phyloP scores from a whole-genome alignment of 2,113 vertebrate species.

The Calonectris borealis region DNA sequence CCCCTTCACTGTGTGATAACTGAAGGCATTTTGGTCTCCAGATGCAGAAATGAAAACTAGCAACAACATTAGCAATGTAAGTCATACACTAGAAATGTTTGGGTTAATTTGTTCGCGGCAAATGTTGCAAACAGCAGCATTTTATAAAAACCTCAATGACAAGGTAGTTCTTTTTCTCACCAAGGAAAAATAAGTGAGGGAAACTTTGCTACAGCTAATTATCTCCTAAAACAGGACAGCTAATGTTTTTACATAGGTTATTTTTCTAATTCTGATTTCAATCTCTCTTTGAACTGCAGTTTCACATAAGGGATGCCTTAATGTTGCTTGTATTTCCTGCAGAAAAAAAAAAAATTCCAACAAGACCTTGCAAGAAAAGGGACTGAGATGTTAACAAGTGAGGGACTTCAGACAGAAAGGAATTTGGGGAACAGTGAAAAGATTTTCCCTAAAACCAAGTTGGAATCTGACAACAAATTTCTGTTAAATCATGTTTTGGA shows the following conservation, averaged over 20 bases:
- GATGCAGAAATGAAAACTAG: background rate
- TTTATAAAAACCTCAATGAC: slow-evolving; percentile 29
- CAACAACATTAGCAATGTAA: background rate
- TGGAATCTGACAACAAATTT: background rate
- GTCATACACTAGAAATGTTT: background rate
- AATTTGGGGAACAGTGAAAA: background rate
- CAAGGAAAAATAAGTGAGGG: background rate
- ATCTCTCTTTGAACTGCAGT: background rate
- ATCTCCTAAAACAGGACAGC: slow-evolving; percentile 20
- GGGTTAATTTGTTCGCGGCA: background rate
- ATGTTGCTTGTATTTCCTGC: background rate
- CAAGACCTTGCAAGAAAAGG: background rate
- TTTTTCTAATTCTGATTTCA: background rate
- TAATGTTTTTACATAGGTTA: background rate
- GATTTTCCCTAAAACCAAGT: background rate
- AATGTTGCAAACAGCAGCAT: slow-evolving; percentile 33
- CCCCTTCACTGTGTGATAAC: background rate
- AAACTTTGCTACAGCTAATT: slow-evolving; percentile 20
- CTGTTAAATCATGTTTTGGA: background rate
- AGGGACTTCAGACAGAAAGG: background rate
- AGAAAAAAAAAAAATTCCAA: background rate
- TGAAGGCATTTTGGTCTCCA: background rate
- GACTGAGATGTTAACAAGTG: background rate
- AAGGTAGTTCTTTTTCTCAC: slow-evolving; percentile 19
- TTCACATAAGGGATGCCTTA: background rate